Conservation (phyloP, 2,888 invertebrate species). For the Coenonympha glycerion region DNA sequence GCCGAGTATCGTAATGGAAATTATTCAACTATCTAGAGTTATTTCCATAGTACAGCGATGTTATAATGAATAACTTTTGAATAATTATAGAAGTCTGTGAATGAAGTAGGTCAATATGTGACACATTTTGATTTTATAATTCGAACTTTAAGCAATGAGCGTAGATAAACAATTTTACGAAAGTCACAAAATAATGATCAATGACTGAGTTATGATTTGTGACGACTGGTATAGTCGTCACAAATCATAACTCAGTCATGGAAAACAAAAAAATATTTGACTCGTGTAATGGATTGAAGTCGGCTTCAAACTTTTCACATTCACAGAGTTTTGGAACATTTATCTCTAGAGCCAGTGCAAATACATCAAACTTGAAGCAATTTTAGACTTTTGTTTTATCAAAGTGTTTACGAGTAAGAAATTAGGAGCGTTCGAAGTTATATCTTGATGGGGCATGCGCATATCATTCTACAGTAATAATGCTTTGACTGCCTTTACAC, state of each 20-base stretch:
- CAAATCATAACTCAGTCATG: no score
- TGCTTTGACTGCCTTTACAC: no score
- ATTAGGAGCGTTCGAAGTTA: background rate
- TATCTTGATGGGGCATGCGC: background rate
- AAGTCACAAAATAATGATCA: no score
- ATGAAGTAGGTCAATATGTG: no score
- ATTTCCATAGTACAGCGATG: no score
- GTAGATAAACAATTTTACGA: no score
- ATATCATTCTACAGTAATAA: background rate
- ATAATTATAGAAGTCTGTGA: no score
- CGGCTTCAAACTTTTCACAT: conserved; percentile 74
- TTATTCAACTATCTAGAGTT: no score
- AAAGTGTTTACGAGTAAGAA: conserved; percentile 34
- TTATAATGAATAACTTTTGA: no score
- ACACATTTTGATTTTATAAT: no score
- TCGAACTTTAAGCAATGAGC: no score
- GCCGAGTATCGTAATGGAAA: no score
- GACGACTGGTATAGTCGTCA: conserved; percentile 51
- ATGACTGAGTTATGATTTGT: conserved; percentile 60
- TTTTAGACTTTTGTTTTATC: conserved; percentile 68
- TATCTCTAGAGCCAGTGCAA: conserved; percentile 69
- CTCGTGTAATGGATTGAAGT: conserved; percentile 76
- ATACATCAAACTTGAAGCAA: conserved; percentile 73
- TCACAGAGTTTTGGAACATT: conserved; percentile 72
- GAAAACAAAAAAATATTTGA: conserved; percentile 76